phyloP scores from a whole-genome alignment of 1,140 invertebrate species.

The Pseudomyrmex flavicornis region DNA sequence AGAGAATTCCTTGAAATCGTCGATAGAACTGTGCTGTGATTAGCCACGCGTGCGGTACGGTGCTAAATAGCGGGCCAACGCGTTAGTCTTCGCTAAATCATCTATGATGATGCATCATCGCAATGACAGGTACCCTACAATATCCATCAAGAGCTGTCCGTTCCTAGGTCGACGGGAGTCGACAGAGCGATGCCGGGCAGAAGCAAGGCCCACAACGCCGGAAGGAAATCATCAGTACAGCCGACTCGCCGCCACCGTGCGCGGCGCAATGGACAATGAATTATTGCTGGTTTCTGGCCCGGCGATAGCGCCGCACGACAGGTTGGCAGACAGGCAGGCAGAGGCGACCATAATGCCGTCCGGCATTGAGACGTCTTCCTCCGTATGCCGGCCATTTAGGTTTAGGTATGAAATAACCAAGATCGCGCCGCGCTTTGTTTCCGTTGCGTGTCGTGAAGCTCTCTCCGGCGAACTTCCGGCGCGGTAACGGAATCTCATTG shows the following conservation, averaged over 20 bases:
- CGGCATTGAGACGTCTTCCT: conserved; percentile 74
- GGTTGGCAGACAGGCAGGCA: conserved; percentile 52
- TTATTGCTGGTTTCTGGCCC: conserved; percentile 76
- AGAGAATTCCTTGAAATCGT: conserved; percentile 19
- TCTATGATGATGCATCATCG: conserved; percentile 49
- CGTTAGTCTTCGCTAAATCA: conserved; percentile 60
- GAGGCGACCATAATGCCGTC: conserved; percentile 72
- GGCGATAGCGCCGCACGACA: conserved; percentile 74
- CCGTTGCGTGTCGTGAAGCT: conserved; percentile 67
- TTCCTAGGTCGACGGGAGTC: conserved; percentile 64
- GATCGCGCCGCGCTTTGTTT: conserved; percentile 72
- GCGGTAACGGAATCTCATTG: conserved; percentile 65
- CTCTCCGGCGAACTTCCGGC: conserved; percentile 50
- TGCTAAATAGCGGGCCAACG: conserved; percentile 44
- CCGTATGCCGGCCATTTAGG: conserved; percentile 64
- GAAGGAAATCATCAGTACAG: conserved; percentile 81
- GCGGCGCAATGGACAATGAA: conserved; percentile 79
- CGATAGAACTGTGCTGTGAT: conserved; percentile 14
- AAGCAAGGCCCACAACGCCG: conserved; percentile 67
- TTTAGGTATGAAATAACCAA: conserved; percentile 72
- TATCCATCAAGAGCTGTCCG: conserved; percentile 73
- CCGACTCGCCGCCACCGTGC: conserved; percentile 71
- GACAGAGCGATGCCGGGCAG: conserved; percentile 43
- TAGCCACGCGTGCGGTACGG: conserved; percentile 2
- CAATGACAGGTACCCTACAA: conserved; percentile 68